Evolutionary conservation across 2,888 invertebrate genomes (phyloP).

Genomic region (Phytoseiulus persimilis): DNA sequence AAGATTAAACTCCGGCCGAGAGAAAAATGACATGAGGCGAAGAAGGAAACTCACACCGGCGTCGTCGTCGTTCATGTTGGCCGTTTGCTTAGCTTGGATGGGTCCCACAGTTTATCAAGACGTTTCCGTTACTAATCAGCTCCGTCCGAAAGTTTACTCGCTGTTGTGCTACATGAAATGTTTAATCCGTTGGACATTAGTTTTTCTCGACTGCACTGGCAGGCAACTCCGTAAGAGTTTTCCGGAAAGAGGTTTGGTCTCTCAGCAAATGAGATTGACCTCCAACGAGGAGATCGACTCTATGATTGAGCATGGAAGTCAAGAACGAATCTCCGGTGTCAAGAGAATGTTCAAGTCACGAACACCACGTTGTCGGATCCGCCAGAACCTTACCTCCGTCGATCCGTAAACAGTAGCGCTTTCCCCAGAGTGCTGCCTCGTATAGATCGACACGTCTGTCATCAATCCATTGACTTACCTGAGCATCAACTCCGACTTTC

Average conservation of each 20-base stretch:
- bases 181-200: background rate
- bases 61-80: background rate
- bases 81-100: background rate
- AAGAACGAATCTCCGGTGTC: too few species aligned
- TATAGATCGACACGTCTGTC: background rate
- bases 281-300: too few species aligned
- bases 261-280: too few species aligned
- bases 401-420: too few species aligned
- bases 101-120: constrained; percentile 5
- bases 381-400: too few species aligned
- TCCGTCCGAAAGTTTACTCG: background rate
- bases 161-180: background rate
- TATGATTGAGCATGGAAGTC: too few species aligned
- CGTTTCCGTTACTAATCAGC: background rate
- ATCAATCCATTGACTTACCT: background rate
- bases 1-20: background rate
- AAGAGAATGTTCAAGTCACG: too few species aligned
- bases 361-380: too few species aligned
- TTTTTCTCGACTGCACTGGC: background rate
- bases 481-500: background rate
- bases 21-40: background rate
- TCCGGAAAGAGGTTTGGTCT: too few species aligned
- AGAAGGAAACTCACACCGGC: background rate
- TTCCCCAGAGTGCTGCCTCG: too few species aligned
- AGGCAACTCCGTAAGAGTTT: background rate